Evolutionary conservation across 2,888 invertebrate genomes (phyloP).

Genomic region (Microplitis deprimator): DNA sequence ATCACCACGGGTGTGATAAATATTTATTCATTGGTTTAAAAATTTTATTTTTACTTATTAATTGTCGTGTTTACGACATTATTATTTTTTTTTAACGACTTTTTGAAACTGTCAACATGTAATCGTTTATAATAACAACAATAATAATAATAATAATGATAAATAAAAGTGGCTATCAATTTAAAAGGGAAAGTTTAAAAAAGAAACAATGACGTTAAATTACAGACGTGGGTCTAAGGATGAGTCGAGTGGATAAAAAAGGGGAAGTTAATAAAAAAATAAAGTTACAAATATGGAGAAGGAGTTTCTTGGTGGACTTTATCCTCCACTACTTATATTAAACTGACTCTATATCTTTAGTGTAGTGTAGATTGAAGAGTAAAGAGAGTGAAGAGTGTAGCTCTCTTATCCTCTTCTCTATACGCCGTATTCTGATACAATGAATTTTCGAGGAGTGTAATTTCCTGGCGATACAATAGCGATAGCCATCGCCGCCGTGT

Average conservation of each 20-base stretch:
- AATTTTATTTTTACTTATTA: background rate
- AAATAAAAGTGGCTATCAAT: background rate
- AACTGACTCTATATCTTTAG: no score
- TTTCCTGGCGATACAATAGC: constrained; percentile 60
- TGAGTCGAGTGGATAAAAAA: no score
- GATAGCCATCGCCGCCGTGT: constrained; percentile 56
- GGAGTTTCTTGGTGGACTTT: no score
- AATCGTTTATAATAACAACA: no score
- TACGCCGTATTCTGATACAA: constrained; percentile 51
- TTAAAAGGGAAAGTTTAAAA: no score
- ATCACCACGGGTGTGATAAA: background rate
- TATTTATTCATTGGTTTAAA: background rate
- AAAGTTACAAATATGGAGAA: no score
- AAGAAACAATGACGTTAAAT: no score
- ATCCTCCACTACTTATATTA: no score
- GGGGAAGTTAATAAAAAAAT: no score
- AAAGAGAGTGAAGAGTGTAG: constrained; percentile 23
- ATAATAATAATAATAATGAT: no score
- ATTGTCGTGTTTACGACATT: constrained; percentile 31
- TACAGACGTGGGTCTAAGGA: no score
- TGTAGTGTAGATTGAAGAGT: constrained; percentile 43
- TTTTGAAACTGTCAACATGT: no score
- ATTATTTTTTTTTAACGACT: constrained; percentile 10
- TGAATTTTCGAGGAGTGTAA: constrained; percentile 61
- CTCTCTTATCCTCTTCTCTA: background rate